Base-by-base conservation (phyloP, 1,140 invertebrate genomes). In the Araneus ventricosus region DNA sequence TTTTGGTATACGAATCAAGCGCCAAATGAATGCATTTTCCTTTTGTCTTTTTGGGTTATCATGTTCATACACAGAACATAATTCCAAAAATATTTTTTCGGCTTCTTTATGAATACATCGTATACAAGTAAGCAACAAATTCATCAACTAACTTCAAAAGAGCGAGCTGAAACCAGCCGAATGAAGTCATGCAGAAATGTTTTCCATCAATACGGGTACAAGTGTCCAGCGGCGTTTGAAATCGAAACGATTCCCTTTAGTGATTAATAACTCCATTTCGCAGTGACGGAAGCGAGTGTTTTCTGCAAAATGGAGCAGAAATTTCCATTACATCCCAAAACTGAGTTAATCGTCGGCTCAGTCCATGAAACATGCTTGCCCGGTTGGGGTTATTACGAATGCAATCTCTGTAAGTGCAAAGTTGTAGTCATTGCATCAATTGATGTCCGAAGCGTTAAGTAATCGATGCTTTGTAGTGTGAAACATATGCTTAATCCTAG, bases 251-350 rank as follows among this genome's bases (percentile, higher is more conserved):
- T 63, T 63, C 7, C 20, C 24, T n/a, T 4, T 63, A 7, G 5
- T n/a, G 59, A 63, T 63, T 63, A 63, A 63, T 63, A 63, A 63
- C 24, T 63, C 59, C 59, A 63, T 63, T 63, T 63, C 59, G 24
- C 22, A 63, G 22, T 63, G n/a, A 63, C n/a, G 59, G 59, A 63
- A 7, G 22, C 5, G 24, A 63, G n/a, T 63, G 59, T 63, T 63
- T 63, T 63, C 59, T 17, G 59, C 20, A n/a, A 63, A 63, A 63
- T 63, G 59, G 59, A 63, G 59, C 59, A n/a, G 59, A 63, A 63
- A 63, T 63, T 63, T 63, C 59, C 59, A 63, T 63, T 63, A 63
- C 59, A 63, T 63, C 59, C 59, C 20, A 6, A 24, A 63, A 63
- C 59, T 63, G 59, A 63, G 59, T n/a, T 63, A 63, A 63, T 63